Percentiles rank a stretch among this genome's conserved stretches.
Conservation (phyloP, 2,888 invertebrate genomes). For the Coelogynopora nodosa region DNA sequence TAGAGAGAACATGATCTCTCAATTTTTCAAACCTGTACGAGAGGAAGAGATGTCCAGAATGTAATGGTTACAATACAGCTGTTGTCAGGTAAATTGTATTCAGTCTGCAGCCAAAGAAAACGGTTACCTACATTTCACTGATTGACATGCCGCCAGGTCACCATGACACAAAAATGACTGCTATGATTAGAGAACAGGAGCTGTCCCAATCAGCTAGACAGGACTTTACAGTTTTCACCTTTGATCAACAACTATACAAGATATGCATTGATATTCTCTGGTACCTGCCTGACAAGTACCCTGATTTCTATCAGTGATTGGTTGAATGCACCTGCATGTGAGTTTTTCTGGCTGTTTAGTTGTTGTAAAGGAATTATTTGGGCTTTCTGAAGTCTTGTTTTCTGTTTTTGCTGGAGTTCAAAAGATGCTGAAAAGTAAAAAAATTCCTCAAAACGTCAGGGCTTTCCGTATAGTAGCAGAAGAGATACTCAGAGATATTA, state of each 20-base stretch:
- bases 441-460: background rate
- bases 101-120: background rate
- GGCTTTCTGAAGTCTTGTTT: background rate
- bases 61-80: background rate
- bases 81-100: background rate
- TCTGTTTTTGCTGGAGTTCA: background rate
- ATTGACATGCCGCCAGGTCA: background rate
- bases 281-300: background rate
- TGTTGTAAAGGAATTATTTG: background rate
- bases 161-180: background rate
- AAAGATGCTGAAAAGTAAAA: background rate
- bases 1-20: no score
- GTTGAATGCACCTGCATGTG: background rate
- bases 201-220: background rate
- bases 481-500: background rate
- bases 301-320: background rate
- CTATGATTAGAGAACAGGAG: background rate
- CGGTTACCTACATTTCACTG: background rate
- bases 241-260: no score
- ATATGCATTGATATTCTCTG: background rate
- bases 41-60: no score
- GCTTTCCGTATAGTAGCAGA: background rate
- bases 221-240: no score
- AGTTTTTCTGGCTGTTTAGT: background rate
- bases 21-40: no score